Evolutionary conservation across 2,797 vertebrate species (phyloP), one percentile per base, ranked within the genome.

Genomic region (Poeciliopsis presidionis): DNA sequence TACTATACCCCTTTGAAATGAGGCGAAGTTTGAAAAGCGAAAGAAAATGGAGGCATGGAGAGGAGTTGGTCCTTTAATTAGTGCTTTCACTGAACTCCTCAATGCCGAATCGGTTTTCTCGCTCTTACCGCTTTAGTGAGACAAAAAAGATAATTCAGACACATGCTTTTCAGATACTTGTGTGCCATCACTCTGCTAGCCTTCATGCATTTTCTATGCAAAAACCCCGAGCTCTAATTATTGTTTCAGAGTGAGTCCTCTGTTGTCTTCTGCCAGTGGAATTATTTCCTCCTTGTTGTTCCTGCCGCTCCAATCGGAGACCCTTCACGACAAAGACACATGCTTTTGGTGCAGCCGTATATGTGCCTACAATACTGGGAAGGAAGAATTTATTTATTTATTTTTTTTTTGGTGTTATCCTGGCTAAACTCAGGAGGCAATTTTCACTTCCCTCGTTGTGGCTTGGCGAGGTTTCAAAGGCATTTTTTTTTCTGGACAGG

Each of bases 1-100:
- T 90, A 76, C 63, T 71, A 80, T 71, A 65, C 67, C 78, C 67
- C 87, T 90, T 92, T 90, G 86, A 90, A 92, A 91, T 80, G 72
- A 87, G 88, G 85, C 72, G 82, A 91, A 84, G 78, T 90, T 88
- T 90, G 55, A 84, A 91, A 91, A 89, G 85, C 81, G 51, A 81
- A 73, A 81, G 83, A 84, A 89, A 86, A 89, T 76, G 53, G 84
- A 89, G 67, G 83, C 65, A 76, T 65, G 79, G 75, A 87, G 84
- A 90, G 71, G 70, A 88, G 74, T 81, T 82, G 84, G 89, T 92
- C 83, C 86, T 90, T 84, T 90, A 88, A 87, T 91, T 83, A 80
- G 67, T 16, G 87, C 78, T 91, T 90, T 93, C 83, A 88, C 67
- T 73, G 73, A 88, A 84, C 73, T 86, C 78, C 69, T 90, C 89